Evolutionary conservation across 2,888 invertebrate species (phyloP).

Genomic region (Drosophila hamatofila): DNA sequence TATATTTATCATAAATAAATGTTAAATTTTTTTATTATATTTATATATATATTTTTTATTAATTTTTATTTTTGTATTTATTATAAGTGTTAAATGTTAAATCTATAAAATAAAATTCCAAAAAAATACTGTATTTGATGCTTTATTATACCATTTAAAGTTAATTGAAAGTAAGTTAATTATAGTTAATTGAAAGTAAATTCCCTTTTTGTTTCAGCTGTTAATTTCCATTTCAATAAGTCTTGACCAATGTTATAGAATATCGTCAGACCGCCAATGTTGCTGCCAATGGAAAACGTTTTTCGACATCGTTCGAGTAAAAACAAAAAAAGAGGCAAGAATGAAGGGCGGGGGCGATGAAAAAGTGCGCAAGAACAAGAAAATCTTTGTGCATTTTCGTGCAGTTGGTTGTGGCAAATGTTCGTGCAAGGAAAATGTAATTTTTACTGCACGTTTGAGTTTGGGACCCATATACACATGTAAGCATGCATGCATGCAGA

Average conservation of each 20-base stretch:
- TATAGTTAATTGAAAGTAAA: too few relatives aligned
- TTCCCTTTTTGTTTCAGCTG: neutral
- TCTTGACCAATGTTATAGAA: conserved; percentile 28
- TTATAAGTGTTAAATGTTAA: too few relatives aligned
- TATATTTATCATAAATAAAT: too few relatives aligned
- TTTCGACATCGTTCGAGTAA: conserved; percentile 41
- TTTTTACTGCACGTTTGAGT: conserved; percentile 71
- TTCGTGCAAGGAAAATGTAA: conserved; percentile 79
- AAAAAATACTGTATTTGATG: too few relatives aligned
- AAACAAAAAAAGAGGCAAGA: conserved; percentile 36
- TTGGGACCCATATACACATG: conserved; percentile 18
- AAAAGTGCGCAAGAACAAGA: conserved; percentile 15
- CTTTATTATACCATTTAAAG: too few relatives aligned
- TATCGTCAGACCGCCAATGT: conserved; percentile 31
- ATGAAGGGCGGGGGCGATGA: neutral
- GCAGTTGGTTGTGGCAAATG: conserved; percentile 70
- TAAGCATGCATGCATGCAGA: conserved; percentile 3
- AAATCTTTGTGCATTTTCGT: conserved; percentile 72
- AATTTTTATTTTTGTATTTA: too few relatives aligned
- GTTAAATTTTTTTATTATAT: too few relatives aligned
- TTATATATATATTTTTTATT: too few relatives aligned
- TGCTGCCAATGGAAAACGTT: conserved; percentile 56
- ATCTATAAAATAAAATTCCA: too few relatives aligned
- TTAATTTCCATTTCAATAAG: neutral
- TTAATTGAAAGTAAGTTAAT: too few relatives aligned